Percentiles rank a stretch among this genome's conserved stretches.
Evolutionary conservation across 1,140 invertebrate genomes (phyloP).

Genomic region (Andricus grossulariae): DNA sequence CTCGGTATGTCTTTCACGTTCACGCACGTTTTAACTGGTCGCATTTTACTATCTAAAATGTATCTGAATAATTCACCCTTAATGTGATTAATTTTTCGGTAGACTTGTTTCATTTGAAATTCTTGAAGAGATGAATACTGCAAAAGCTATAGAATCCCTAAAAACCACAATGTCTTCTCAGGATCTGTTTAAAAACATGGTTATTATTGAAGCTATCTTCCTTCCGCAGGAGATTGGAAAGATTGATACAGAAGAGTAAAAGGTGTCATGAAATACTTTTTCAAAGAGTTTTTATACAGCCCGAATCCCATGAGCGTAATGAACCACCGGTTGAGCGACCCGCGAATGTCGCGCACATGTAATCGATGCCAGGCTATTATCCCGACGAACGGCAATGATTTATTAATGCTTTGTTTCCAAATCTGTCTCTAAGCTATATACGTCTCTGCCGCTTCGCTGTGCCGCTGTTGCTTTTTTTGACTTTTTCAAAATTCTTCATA

Average conservation of each 20-base stretch:
- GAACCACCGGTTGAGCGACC: slow-evolving; percentile 28
- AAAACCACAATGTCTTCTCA: neutral
- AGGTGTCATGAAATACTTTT: slow-evolving; percentile 15
- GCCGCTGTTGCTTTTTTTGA: slow-evolving; percentile 43
- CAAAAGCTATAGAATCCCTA: too few relatives aligned
- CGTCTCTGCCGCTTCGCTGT: slow-evolving; percentile 51
- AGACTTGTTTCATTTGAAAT: slow-evolving; percentile 18
- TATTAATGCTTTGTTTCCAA: slow-evolving; percentile 41
- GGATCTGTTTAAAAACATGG: neutral
- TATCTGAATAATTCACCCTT: slow-evolving; percentile 48
- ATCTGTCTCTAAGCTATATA: slow-evolving; percentile 39
- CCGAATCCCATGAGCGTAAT: slow-evolving; percentile 17
- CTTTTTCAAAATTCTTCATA: slow-evolving; percentile 44
- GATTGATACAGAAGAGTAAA: neutral
- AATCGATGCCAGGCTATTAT: slow-evolving; percentile 44
- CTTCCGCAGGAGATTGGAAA: neutral
- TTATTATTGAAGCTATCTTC: neutral
- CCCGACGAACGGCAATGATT: slow-evolving; percentile 51
- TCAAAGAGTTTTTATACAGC: neutral
- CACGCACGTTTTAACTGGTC: slow-evolving; percentile 10
- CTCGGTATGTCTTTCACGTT: slow-evolving; percentile 26
- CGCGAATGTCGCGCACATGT: slow-evolving; percentile 20
- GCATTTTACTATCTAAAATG: neutral
- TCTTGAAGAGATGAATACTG: neutral
- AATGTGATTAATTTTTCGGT: slow-evolving; percentile 53